These are phyloP conservation scores for Aplysia californica DNA, from an alignment of 1,140 invertebrate genomes.

Conservation along the genomic window DNA sequence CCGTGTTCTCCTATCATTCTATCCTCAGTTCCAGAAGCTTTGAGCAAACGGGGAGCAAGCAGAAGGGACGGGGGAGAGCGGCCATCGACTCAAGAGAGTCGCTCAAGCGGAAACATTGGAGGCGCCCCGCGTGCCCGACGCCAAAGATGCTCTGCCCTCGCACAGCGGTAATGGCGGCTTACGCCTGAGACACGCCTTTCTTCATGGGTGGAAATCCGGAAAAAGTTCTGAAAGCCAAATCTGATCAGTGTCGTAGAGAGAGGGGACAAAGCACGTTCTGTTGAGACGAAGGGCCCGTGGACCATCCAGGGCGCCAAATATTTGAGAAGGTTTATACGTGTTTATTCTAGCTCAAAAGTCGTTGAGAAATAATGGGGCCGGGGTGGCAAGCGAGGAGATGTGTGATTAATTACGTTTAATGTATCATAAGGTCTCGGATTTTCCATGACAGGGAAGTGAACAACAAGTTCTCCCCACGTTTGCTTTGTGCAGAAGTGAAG, in stretches of 20 bases:
- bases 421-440: neutral
- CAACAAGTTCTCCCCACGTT: too few relatives aligned
- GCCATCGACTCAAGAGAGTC: neutral
- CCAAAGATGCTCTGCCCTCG: neutral
- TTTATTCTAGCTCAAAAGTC: slow-evolving; percentile 21
- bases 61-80: neutral
- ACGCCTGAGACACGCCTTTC: neutral
- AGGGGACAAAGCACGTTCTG: neutral
- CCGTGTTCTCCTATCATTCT: neutral
- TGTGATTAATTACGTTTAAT: slow-evolving; percentile 23
- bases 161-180: slow-evolving; percentile 3
- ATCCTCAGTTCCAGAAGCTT: neutral
- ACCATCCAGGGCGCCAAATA: slow-evolving; percentile 20
- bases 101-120: neutral
- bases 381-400: neutral
- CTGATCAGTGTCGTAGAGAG: neutral
- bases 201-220: slow-evolving; percentile 15
- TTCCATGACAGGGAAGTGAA: too few relatives aligned
- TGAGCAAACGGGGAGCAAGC: neutral
- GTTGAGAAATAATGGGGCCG: neutral
- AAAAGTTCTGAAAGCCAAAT: slow-evolving; percentile 24
- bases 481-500: too few relatives aligned
- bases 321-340: slow-evolving; percentile 20
- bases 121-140: neutral
- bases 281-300: neutral